Evolutionary conservation across 2,888 invertebrate species (phyloP), one percentile per base, ranked within the genome.

Genomic region (Eledona agricola): DNA sequence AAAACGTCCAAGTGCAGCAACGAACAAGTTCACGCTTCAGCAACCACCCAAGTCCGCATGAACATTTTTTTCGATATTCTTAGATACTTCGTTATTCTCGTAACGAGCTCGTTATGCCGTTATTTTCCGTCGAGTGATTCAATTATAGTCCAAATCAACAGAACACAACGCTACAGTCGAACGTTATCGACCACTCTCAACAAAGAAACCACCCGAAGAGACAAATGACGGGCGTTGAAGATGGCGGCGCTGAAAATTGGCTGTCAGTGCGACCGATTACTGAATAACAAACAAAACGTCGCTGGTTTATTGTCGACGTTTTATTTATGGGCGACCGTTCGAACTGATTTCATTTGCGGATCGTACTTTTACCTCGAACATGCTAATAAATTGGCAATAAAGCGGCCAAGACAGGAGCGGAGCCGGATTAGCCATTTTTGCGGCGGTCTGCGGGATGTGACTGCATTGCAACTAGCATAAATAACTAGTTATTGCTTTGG

Each of bases 21-120:
- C 22, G 12, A 19, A 28, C 34, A 12, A 25, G 26, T 52, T 53
- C 53, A 47, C 40, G 53, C 40, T 53, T 17, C 25, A 28, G 13
- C 19, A 12, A 12, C 25, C 26, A 23, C 19, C 42, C 32, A 51
- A 43, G 51, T 43, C 40, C 10, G 29, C 51, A 10, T 51, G 29
- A 40, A 40, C 29, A 40, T 28, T 46, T 34, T 23, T 35, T 32
- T 40, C 12, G 25, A 23, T 31, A 42, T n/a, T 37, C 22, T 32
- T 45, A 28, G 38, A 29, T 45, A 31, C 22, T 34, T 23, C 22
- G 40, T 49, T 37, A 42, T 35, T 7, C 7, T 26, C 49, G 25
- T 55, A 55, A 55, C 50, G 50, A 55, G 55, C 45, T 55, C 50
- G 55, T 55, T 55, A 55, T 42, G 42, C 38, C 37, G 45, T 45